phyloP scores from a whole-genome alignment of 2,888 invertebrate genomes.

The Leptura quadrifasciata region DNA sequence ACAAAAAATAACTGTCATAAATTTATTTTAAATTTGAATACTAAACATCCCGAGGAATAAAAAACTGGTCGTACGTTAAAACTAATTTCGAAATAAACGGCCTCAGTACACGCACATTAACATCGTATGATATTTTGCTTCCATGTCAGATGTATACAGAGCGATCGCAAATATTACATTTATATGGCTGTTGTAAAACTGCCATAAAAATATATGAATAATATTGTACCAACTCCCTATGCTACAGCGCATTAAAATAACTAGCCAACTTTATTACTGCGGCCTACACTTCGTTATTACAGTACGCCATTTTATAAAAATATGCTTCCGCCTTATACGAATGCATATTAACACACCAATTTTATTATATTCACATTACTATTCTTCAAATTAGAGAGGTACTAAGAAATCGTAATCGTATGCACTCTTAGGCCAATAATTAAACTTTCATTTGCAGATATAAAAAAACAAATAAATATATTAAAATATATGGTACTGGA shows the following conservation, averaged over 20 bases:
- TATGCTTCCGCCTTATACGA: constrained; percentile 8
- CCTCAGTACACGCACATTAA: constrained; percentile 13
- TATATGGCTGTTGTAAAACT: constrained; percentile 29
- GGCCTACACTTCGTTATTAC: constrained; percentile 19
- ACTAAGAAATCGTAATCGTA: too few species aligned
- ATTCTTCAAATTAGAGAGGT: too few species aligned
- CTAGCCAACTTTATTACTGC: constrained; percentile 28
- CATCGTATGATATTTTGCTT: constrained; percentile 16
- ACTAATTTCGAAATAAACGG: constrained; percentile 18
- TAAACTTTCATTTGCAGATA: too few species aligned
- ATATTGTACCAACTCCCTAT: constrained; percentile 26
- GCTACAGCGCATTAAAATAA: constrained; percentile 25
- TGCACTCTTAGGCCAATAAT: too few species aligned
- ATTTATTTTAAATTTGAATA: neutral
- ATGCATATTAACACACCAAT: neutral
- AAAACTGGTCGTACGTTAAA: neutral
- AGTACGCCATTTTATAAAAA: constrained; percentile 23
- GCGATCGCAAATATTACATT: constrained; percentile 31
- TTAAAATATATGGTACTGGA: too few species aligned
- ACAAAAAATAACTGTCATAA: neutral
- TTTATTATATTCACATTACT: too few species aligned
- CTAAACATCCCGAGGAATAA: constrained; percentile 2
- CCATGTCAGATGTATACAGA: constrained; percentile 29
- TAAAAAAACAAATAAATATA: too few species aligned
- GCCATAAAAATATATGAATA: constrained; percentile 34